Conservation (phyloP, 1,140 invertebrate genomes). For the Microvelia longipes region DNA sequence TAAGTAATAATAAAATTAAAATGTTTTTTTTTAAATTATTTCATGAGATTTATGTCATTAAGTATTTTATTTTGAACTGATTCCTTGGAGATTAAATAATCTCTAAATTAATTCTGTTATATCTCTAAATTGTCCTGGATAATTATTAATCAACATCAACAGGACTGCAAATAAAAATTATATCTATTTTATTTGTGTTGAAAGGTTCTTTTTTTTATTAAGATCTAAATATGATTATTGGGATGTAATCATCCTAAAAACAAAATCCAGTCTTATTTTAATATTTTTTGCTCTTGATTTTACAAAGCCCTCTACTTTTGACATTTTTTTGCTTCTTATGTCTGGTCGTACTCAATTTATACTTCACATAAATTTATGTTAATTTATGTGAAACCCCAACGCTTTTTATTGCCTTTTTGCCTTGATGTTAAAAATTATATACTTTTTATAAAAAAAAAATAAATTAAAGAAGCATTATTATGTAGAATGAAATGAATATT, state of each 20-base stretch:
- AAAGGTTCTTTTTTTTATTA: not conserved
- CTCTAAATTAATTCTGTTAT: too few species aligned
- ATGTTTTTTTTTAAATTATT: too few species aligned
- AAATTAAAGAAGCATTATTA: not conserved
- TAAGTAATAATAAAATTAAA: too few species aligned
- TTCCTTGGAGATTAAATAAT: too few species aligned
- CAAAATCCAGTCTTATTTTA: not conserved
- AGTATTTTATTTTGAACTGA: too few species aligned
- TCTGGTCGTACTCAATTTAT: not conserved
- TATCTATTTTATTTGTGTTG: not conserved
- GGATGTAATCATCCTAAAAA: not conserved
- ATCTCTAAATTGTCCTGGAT: too few species aligned
- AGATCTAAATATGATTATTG: not conserved
- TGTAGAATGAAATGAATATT: not conserved
- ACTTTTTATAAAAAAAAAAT: not conserved
- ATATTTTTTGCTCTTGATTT: not conserved
- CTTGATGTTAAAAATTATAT: not conserved
- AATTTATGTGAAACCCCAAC: not conserved
- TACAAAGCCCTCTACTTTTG: not conserved
- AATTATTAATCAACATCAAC: too few species aligned
- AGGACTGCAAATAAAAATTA: not conserved
- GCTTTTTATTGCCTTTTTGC: not conserved
- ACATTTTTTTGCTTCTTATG: not conserved
- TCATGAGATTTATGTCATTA: too few species aligned
- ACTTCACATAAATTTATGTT: not conserved